Base-by-base conservation (phyloP, 1,140 invertebrate genomes). In the Oreohelix idahoensis region DNA sequence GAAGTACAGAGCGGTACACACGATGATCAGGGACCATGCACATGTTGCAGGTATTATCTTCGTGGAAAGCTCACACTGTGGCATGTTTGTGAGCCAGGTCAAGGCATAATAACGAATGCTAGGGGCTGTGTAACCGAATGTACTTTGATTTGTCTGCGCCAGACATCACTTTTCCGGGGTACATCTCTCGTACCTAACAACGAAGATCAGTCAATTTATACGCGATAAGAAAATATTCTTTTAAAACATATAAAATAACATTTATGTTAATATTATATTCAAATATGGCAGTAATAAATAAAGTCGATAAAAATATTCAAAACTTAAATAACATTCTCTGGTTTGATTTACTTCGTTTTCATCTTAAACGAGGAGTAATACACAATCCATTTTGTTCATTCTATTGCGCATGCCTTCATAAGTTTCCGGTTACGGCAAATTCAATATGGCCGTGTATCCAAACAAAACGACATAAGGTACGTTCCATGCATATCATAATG, bases 1-100 rank as follows among this genome's bases (percentile, higher is more conserved):
- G 94, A 98, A 99, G 95, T 99, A 99, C 87, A 97, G 94, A 89
- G 95, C 95, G 87, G 97, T 98, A 86, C 97, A 96, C 89, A 95
- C 95, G 89, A 99, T 94, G 87, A 99, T 94, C 89, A 99, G 94
- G 85, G 95, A 95, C 98, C 98, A 99, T 90, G 98, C 98, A 94
- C 98, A 96, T 90, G 96, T 96, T 91, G 97, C 97, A 93, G 98
- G 98, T 94, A 98, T 95, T 69, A 92, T 90, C 73, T 85, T 86
- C 39, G 90, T 90, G 71, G 91, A 92, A 84, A 87, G 87, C 83
- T 90, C 89, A 82, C 90, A 91, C 85, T 88, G 83, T 81, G 86
- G 81, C 89, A 90, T 90, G 71, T 29, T 80, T 45, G 74, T 85
- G 38, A 75, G 58, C 80, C 81, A 81, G 26, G 76, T 76, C 35